Evolutionary conservation across 2,113 vertebrate species (phyloP).

Genomic region (Elaphurus davidianus): DNA sequence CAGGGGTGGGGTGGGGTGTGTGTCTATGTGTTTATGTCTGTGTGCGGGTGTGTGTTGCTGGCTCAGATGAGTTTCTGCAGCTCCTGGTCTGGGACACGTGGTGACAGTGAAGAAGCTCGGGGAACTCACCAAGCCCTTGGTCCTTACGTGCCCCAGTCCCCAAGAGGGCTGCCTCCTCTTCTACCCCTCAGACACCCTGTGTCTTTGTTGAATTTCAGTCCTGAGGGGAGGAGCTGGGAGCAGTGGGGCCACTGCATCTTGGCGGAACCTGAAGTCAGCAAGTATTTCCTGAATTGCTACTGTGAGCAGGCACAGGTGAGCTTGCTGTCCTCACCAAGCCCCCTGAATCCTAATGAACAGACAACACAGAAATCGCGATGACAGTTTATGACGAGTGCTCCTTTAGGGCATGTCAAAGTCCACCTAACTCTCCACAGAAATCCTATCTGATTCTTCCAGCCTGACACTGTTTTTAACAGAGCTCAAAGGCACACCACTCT

Average conservation of each 20-base stretch:
- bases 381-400: neutral
- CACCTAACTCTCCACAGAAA: neutral
- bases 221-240: too few species aligned
- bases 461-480: neutral
- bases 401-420: neutral
- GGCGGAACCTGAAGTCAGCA: neutral
- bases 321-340: neutral
- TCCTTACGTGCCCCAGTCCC: neutral
- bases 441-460: neutral
- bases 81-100: neutral
- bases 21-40: neutral
- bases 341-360: neutral
- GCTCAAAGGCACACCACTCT: neutral
- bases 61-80: neutral
- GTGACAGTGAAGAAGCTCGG: neutral
- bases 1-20: neutral
- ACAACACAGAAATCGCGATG: neutral
- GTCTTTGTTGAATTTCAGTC: neutral
- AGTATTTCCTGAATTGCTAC: neutral
- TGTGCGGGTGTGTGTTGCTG: neutral
- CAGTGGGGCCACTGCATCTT: neutral
- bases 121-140: neutral
- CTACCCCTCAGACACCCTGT: neutral
- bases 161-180: neutral
- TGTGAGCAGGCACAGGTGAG: neutral